phyloP scores from a whole-genome alignment of 2,113 vertebrate genomes.

The Rhinoderma darwinii region DNA sequence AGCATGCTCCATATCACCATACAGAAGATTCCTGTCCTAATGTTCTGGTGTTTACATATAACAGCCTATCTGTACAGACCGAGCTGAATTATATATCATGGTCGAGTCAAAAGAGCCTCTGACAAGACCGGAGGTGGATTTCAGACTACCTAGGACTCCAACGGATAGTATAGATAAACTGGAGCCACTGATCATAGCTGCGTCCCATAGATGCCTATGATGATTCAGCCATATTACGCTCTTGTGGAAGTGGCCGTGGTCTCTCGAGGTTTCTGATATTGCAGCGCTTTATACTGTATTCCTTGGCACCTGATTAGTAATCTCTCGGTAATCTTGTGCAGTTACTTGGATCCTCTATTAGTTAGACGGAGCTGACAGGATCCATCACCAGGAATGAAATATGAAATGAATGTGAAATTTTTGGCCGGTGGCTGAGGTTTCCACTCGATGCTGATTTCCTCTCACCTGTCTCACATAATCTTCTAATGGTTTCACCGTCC shows the following conservation, averaged over 20 bases:
- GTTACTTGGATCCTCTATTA: not conserved
- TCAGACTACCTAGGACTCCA: no score
- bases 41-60: no score
- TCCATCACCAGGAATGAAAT: conserved; percentile 17
- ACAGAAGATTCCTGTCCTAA: no score
- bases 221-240: no score
- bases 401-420: conserved; percentile 42
- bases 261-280: no score
- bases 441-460: conserved; percentile 5
- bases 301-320: not conserved
- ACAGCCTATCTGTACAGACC: not conserved
- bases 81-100: no score
- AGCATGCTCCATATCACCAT: not conserved
- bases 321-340: not conserved
- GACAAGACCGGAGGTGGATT: not conserved
- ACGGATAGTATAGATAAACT: not conserved
- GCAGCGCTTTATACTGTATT: not conserved
- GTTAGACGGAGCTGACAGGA: not conserved
- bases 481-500: conserved; percentile 35
- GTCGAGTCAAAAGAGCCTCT: no score
- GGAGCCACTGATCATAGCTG: not conserved
- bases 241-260: no score
- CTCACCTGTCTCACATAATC: conserved; percentile 39
- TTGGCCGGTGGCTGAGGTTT: conserved; percentile 33
- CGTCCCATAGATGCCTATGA: no score